Conservation (phyloP, 92 coral and sea anemone species). For the Siderastrea siderea region DNA sequence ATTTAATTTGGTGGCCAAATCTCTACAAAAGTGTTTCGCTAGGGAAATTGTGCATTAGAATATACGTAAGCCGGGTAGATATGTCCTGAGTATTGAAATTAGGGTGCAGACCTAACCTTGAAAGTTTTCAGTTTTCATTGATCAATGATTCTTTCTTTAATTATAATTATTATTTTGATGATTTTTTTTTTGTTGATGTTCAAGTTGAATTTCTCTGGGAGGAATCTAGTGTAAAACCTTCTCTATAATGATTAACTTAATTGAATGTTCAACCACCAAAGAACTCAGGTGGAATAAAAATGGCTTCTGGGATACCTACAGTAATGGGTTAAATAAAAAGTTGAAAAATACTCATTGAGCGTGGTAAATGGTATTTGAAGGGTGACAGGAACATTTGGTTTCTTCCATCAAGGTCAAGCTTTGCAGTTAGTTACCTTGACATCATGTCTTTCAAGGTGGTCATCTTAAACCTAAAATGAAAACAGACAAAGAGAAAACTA, state of each 20-base stretch:
- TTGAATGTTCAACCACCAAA: too few relatives aligned
- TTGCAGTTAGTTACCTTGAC: not conserved
- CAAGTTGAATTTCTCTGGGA: too few relatives aligned
- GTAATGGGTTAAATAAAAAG: too few relatives aligned
- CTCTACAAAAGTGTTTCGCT: slow-evolving; percentile 32
- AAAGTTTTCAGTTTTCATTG: not conserved
- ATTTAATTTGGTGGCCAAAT: slow-evolving; percentile 51
- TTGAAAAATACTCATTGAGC: not conserved
- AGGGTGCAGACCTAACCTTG: not conserved
- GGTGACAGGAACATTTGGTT: not conserved
- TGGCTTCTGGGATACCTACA: too few relatives aligned
- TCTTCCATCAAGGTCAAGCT: not conserved
- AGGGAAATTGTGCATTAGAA: slow-evolving; percentile 35
- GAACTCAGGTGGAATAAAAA: too few relatives aligned
- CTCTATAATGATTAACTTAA: too few relatives aligned
- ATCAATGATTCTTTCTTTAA: too few relatives aligned
- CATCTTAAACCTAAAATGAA: not conserved
- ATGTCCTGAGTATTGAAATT: slow-evolving; percentile 12
- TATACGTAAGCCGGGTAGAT: slow-evolving; percentile 26
- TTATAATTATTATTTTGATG: too few relatives aligned
- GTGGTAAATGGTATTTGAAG: not conserved
- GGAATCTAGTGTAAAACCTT: too few relatives aligned
- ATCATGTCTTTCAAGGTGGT: not conserved
- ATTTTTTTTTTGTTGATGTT: too few relatives aligned
- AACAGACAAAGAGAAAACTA: not conserved